Percentiles rank a stretch among this genome's conserved stretches.
These are phyloP conservation scores for Eupithecia subfuscata DNA, from an alignment of 2,888 invertebrate species.

Conservation along the genomic window DNA sequence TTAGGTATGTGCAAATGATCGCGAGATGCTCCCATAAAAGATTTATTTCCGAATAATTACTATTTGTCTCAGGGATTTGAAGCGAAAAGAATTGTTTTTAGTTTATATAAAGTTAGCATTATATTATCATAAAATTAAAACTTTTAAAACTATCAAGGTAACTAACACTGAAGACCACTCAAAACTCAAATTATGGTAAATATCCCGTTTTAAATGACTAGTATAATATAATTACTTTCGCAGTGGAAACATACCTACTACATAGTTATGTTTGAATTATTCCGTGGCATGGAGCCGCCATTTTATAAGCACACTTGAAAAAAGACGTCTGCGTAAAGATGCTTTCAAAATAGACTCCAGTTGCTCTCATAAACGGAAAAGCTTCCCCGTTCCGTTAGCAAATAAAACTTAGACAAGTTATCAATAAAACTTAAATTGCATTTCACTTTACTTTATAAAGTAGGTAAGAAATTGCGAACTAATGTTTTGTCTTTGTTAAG, in stretches of 20 bases:
- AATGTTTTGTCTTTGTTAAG: no score
- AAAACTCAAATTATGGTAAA: no score
- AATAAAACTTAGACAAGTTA: not conserved
- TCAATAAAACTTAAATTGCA: no score
- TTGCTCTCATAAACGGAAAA: not conserved
- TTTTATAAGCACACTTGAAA: not conserved
- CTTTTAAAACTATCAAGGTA: no score
- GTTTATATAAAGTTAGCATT: no score
- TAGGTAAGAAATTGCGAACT: not conserved
- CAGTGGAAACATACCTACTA: not conserved
- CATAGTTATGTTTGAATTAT: not conserved
- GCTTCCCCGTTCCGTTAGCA: not conserved
- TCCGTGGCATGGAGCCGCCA: not conserved
- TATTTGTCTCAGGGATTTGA: not conserved
- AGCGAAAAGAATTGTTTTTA: no score
- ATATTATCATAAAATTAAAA: no score
- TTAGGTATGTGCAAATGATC: no score
- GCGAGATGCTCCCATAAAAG: no score
- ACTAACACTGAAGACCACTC: no score
- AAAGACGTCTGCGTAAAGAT: not conserved
- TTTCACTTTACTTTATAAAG: no score
- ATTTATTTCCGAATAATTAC: not conserved
- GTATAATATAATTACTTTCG: not conserved
- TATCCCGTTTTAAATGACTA: no score
- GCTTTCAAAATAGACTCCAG: not conserved